Percentiles rank a stretch among this genome's conserved stretches.
Evolutionary conservation across 2,888 invertebrate genomes (phyloP).

Genomic region (Campoletis raptor): DNA sequence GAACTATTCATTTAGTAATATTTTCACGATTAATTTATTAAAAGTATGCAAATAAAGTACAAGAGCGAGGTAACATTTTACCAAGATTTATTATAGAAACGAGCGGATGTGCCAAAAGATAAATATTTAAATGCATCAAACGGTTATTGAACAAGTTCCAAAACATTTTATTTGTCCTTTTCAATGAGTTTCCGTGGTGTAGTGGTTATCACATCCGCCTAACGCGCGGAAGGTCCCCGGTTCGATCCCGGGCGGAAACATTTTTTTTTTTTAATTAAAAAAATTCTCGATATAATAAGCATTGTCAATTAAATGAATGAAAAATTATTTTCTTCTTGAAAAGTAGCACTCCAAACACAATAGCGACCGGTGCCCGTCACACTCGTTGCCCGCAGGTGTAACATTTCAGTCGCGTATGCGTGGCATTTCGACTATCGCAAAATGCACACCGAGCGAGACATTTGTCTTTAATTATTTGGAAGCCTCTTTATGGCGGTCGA

Average conservation of each 20-base stretch:
- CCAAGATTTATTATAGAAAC: neutral
- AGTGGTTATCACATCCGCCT: conserved; percentile 97
- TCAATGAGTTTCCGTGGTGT: conserved; percentile 91
- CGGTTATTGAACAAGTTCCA: neutral
- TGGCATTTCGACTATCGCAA: neutral
- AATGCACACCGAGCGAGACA: conserved; percentile 1
- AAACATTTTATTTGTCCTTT: neutral
- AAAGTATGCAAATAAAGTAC: neutral
- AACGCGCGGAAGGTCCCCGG: conserved; percentile 96
- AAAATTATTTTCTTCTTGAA: too few relatives aligned
- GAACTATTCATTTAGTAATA: neutral
- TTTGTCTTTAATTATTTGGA: neutral
- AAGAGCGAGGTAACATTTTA: neutral
- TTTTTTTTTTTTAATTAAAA: conserved; percentile 70
- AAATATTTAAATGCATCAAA: neutral
- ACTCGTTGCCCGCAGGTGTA: neutral
- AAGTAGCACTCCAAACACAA: neutral
- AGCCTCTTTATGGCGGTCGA: too few relatives aligned
- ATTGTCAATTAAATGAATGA: neutral
- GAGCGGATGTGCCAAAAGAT: neutral
- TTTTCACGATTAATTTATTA: neutral
- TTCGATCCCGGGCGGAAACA: conserved; percentile 96
- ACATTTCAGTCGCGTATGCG: neutral
- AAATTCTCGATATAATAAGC: neutral
- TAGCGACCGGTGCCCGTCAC: neutral